Base-by-base conservation (phyloP, 1,140 invertebrate species). In the Trichomalopsis sarcophagae region DNA sequence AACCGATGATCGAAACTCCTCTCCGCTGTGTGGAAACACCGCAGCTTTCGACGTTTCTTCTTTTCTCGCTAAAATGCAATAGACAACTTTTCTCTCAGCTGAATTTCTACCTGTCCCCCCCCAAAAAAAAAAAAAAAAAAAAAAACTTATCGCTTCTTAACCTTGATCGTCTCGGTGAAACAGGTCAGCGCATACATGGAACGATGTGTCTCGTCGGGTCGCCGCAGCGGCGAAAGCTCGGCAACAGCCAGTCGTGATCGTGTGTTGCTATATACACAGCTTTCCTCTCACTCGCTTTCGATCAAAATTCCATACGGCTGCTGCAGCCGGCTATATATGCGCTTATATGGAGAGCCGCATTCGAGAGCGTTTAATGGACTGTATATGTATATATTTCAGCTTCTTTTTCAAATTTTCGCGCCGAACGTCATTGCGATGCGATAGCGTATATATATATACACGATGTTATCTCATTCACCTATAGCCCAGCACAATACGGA, bases 261-360 rank as follows among this genome's bases (percentile, higher is more conserved):
- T 17, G 36, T 17, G 13, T 21, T 40, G 44, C 36, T 75, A 13
- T 27, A n/a, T n/a, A n/a, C n/a, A 17, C 27, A 50, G 36, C 74
- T 83, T 50, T 76, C 82, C 82, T 83, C 82, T 83, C 82, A 77
- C 82, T 83, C 55, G 81, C 73, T 82, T 82, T 73, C 47, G 74
- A 77, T 83, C 55, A 66, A 83, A 77, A 83, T 40, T 83, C 74
- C n/a, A 62, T 77, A 36, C 40, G 82, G 82, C 55, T 55, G 50
- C 81, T 66, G 81, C 81, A 82, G 14, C 27, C 68, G 13, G 68
- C 66, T 62, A 62, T n/a, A n/a, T n/a, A n/a, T 62, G 55, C 55
- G 55, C 55, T 62, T 62, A 62, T 62, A 62, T 62, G 55, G 55
- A 62, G 55, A 62, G 55, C 21, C 7, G 27, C 27, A 0, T 7